These are phyloP conservation scores for Rhynchomys soricoides DNA, from an alignment of 2,113 vertebrate genomes.

Conservation along the genomic window DNA sequence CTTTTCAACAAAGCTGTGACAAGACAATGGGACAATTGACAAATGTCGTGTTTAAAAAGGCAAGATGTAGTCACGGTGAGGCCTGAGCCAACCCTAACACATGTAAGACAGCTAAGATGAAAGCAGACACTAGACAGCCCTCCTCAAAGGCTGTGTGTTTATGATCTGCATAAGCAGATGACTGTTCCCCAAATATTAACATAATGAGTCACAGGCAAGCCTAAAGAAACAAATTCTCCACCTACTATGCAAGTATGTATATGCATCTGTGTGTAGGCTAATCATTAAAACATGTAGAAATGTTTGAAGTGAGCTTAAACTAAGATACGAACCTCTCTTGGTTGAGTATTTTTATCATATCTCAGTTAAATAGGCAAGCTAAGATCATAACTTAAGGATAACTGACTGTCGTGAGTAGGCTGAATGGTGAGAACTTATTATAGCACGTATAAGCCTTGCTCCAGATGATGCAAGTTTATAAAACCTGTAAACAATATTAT, in stretches of 20 bases:
- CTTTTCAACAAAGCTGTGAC: not conserved
- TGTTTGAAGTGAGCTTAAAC: conserved; percentile 32
- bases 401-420: not conserved
- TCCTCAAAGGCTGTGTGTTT: not conserved
- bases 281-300: conserved; percentile 6
- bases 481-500: not conserved
- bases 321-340: not conserved
- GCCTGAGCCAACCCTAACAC: not conserved
- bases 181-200: not conserved
- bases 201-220: conserved; percentile 27
- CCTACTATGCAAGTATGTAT: not conserved
- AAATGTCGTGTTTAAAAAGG: not conserved
- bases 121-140: not conserved
- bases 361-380: not conserved
- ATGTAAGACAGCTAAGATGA: not conserved
- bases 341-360: conserved; percentile 11
- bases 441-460: not conserved
- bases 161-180: not conserved
- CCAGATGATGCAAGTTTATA: not conserved
- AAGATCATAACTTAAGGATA: not conserved
- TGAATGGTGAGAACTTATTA: not conserved
- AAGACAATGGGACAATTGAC: not conserved
- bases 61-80: not conserved
- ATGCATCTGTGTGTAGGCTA: not conserved
- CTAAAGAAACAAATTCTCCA: conserved; percentile 10